Conservation (phyloP, 1,140 invertebrate genomes). For the Linepithema humile region DNA sequence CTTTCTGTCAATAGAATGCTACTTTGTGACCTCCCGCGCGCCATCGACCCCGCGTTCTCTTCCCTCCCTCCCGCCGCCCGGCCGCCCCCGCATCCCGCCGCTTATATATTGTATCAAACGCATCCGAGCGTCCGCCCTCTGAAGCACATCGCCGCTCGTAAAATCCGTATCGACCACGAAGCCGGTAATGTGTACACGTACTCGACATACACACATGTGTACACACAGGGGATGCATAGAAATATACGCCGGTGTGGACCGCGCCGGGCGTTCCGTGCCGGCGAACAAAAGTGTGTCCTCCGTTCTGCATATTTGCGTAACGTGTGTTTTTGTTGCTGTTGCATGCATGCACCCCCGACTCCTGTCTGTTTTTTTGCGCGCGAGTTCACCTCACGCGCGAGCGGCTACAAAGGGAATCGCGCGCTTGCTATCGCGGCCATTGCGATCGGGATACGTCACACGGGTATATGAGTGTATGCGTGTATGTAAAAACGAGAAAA, state of each 20-base stretch:
- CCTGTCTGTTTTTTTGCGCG: background rate
- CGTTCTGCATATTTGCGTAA: slow-evolving; percentile 41
- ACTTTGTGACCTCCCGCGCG: slow-evolving; percentile 71
- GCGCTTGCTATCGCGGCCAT: slow-evolving; percentile 13
- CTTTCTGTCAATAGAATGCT: slow-evolving; percentile 80
- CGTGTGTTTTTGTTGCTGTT: slow-evolving; percentile 12
- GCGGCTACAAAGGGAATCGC: slow-evolving; percentile 41
- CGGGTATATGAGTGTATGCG: background rate
- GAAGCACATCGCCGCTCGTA: slow-evolving; percentile 63
- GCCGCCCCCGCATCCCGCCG: slow-evolving; percentile 23
- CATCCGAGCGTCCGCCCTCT: slow-evolving; percentile 61
- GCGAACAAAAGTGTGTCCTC: slow-evolving; percentile 61
- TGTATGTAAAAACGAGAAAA: background rate
- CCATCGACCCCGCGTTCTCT: slow-evolving; percentile 33
- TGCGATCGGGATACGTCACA: slow-evolving; percentile 26
- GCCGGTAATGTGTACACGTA: slow-evolving; percentile 31
- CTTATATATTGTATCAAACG: slow-evolving; percentile 76
- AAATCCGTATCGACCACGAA: slow-evolving; percentile 70
- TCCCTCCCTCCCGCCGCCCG: background rate
- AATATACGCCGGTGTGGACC: slow-evolving; percentile 17
- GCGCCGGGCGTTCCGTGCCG: slow-evolving; percentile 21
- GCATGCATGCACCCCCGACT: background rate
- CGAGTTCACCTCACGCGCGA: slow-evolving; percentile 5
- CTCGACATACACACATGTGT: background rate
- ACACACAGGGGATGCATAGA: background rate